Percentiles rank a stretch among this genome's conserved stretches.
phyloP scores from a whole-genome alignment of 2,113 vertebrate species.

The Perca schrenkii region DNA sequence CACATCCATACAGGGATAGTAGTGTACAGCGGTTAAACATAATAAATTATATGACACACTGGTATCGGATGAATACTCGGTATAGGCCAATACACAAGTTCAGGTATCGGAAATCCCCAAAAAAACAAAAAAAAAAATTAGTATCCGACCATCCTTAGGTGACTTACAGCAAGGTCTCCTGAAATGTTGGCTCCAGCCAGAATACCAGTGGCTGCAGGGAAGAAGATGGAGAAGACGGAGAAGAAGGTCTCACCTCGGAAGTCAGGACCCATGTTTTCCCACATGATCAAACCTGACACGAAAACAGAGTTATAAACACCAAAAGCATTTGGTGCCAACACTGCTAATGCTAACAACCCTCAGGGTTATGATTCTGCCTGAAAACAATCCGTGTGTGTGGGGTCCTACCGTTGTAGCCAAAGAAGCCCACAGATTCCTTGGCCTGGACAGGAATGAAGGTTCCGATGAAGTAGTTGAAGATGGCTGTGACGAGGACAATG shows the following conservation, averaged over 20 bases:
- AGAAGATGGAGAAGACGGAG: constrained; percentile 97
- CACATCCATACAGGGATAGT: no score
- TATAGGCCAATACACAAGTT: no score
- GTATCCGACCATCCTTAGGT: no score
- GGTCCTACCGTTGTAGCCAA: constrained; percentile 91
- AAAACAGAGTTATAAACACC: not conserved
- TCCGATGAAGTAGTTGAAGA: constrained; percentile 94
- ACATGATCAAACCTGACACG: constrained; percentile 89
- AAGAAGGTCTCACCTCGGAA: constrained; percentile 91
- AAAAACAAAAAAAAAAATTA: no score
- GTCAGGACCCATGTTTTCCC: constrained; percentile 95
- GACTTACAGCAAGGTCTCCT: constrained; percentile 96
- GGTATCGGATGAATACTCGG: no score
- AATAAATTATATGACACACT: no score
- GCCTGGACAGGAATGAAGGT: constrained; percentile 91
- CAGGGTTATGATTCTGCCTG: not conserved
- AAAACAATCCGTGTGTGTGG: no score
- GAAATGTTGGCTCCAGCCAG: constrained; percentile 99
- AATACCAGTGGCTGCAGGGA: constrained; percentile 98
- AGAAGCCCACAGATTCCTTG: constrained; percentile 91
- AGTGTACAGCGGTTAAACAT: no score
- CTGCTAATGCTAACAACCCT: not conserved
- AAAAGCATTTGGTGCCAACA: not conserved
- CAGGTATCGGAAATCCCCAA: no score
- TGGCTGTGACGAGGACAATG: constrained; percentile 92